Evolutionary conservation across 2,797 vertebrate species (phyloP).

Genomic region (Lepidocolaptes lacrymiger): DNA sequence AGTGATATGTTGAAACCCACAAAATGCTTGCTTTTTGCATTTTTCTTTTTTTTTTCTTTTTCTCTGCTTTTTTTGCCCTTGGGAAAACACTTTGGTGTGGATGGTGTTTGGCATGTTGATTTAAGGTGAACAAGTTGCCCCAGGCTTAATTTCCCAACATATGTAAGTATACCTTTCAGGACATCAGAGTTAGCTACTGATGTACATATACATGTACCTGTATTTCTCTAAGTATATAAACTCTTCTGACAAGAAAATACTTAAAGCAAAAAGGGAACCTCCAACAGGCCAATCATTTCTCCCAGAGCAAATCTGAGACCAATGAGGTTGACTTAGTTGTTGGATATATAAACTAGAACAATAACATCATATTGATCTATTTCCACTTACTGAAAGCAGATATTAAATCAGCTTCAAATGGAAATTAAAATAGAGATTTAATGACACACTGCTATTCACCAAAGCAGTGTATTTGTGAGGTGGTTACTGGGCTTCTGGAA

Average conservation of each 20-base stretch:
- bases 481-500: background rate
- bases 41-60: no score
- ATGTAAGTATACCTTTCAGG: background rate
- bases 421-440: background rate
- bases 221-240: background rate
- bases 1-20: background rate
- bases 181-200: background rate
- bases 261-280: background rate
- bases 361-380: background rate
- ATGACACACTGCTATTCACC: background rate
- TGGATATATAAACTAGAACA: background rate
- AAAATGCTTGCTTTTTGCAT: background rate
- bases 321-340: background rate
- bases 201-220: background rate
- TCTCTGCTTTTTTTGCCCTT: background rate
- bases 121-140: background rate
- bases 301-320: background rate
- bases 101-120: background rate
- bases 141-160: background rate
- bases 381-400: background rate
- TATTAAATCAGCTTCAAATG: background rate
- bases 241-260: background rate
- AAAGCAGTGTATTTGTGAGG: background rate
- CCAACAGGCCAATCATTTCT: fast-evolving
- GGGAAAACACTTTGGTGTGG: background rate